These are phyloP conservation scores for Asbolus verrucosus DNA, from an alignment of 1,140 invertebrate species.

Conservation along the genomic window DNA sequence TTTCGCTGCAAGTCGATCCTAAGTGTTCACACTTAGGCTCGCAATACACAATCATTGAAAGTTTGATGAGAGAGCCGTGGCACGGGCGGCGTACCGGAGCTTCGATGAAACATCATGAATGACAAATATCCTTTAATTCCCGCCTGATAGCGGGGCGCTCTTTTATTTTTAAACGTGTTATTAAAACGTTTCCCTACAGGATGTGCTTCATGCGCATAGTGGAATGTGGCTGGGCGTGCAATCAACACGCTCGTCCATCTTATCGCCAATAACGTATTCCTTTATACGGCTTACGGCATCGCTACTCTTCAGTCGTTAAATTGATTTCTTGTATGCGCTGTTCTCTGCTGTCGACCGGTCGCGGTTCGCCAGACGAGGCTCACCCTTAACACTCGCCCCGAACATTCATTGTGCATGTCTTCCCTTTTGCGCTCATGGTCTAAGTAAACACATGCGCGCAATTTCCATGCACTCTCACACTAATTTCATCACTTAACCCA, in stretches of 20 bases:
- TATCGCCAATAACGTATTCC: conserved; percentile 60
- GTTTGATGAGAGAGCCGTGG: conserved; percentile 40
- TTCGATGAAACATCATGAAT: conserved; percentile 51
- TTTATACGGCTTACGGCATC: conserved; percentile 56
- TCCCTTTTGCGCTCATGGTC: conserved; percentile 54
- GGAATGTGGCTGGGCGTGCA: conserved; percentile 48
- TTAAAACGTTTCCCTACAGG: conserved; percentile 46
- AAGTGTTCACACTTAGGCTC: conserved; percentile 41
- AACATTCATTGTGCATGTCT: conserved; percentile 64
- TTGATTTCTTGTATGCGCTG: conserved; percentile 60
- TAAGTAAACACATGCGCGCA: conserved; percentile 59
- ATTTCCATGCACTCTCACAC: conserved; percentile 57
- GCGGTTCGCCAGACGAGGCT: conserved; percentile 50
- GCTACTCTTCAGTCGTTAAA: conserved; percentile 53
- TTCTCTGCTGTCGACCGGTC: conserved; percentile 50
- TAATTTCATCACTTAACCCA: conserved; percentile 58
- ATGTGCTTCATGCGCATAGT: conserved; percentile 35
- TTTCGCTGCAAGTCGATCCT: conserved; percentile 40
- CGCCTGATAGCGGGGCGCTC: conserved; percentile 44
- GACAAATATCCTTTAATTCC: conserved; percentile 55
- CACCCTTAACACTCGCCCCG: conserved; percentile 54
- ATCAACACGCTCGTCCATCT: conserved; percentile 60
- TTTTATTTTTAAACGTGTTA: conserved; percentile 51
- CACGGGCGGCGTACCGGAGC: conserved; percentile 28
- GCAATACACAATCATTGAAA: conserved; percentile 49